A percentile compares a stretch with the other conserved stretches of the same genome.
Evolutionary conservation across 2,113 vertebrate species (phyloP).

Genomic region (Chroicocephalus ridibundus): DNA sequence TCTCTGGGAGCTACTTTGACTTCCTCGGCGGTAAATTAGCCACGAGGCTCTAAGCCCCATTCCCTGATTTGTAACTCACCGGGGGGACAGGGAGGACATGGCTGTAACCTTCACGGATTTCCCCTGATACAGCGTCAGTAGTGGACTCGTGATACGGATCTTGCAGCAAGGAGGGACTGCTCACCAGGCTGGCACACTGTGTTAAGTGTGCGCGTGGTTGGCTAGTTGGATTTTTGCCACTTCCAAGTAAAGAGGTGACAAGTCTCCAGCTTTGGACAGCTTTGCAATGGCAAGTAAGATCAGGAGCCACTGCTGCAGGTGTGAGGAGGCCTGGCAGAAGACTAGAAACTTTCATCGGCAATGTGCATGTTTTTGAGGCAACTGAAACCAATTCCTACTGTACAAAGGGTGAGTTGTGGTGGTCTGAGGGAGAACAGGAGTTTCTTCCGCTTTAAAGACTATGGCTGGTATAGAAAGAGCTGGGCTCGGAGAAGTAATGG

Average conservation of each 20-base stretch:
- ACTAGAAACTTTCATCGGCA: background rate
- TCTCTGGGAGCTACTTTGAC: background rate
- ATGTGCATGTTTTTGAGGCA: background rate
- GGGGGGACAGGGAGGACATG: background rate
- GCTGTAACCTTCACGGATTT: accelerated
- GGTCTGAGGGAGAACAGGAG: background rate
- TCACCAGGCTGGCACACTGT: background rate
- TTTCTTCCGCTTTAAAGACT: background rate
- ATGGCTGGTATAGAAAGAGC: background rate
- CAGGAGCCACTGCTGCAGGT: background rate
- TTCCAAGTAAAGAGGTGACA: background rate
- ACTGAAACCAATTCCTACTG: background rate
- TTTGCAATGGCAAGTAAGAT: background rate
- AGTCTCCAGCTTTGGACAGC: background rate
- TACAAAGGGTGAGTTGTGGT: background rate
- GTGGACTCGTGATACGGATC: accelerated
- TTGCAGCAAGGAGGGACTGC: background rate
- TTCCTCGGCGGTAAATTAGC: background rate
- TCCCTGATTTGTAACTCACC: background rate
- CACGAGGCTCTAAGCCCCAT: background rate
- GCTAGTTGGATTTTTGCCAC: background rate
- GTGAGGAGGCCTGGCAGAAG: background rate
- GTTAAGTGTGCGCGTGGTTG: background rate
- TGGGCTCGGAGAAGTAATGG: background rate
- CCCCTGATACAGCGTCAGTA: background rate